Conservation (phyloP, 2,888 invertebrate species). For the Furcula furcula region DNA sequence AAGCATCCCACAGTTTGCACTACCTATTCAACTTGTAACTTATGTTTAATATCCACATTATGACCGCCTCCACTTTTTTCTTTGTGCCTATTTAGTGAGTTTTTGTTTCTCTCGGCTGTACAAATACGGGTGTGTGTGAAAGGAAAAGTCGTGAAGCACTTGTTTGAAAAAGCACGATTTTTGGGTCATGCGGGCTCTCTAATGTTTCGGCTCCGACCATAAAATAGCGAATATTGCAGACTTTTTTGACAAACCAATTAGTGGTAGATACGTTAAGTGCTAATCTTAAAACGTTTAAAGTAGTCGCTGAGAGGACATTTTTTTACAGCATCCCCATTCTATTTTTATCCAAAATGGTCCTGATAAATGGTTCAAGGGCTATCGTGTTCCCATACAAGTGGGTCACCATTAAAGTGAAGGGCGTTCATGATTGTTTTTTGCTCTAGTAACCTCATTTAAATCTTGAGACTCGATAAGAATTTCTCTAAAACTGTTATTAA, state of each 20-base stretch:
- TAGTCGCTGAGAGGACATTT: slow-evolving; percentile 14
- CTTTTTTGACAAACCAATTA: slow-evolving; percentile 10
- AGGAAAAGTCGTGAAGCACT: slow-evolving; percentile 42
- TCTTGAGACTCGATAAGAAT: slow-evolving; percentile 25
- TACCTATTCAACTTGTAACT: slow-evolving; percentile 46
- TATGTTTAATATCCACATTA: slow-evolving; percentile 47
- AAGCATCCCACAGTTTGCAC: slow-evolving; percentile 50
- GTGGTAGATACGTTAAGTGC: slow-evolving; percentile 12
- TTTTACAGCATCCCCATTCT: slow-evolving; percentile 33
- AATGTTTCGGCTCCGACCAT: slow-evolving; percentile 9
- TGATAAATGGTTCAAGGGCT: slow-evolving; percentile 69
- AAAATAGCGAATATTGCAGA: slow-evolving; percentile 7
- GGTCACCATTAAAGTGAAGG: slow-evolving; percentile 62
- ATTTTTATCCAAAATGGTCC: slow-evolving; percentile 34
- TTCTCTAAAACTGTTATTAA: slow-evolving; percentile 21
- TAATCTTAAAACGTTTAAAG: slow-evolving; percentile 17
- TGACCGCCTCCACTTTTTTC: slow-evolving; percentile 41
- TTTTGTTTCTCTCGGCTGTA: slow-evolving; percentile 47
- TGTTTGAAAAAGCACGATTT: slow-evolving; percentile 36
- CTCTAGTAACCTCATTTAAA: slow-evolving; percentile 63
- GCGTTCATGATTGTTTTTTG: slow-evolving; percentile 61
- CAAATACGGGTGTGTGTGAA: slow-evolving; percentile 54
- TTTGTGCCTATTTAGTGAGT: slow-evolving; percentile 39
- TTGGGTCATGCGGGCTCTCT: slow-evolving; percentile 37
- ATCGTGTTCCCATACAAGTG: slow-evolving; percentile 60